Evolutionary conservation across 2,888 invertebrate genomes (phyloP), one percentile per base, ranked within the genome.

Genomic region (Dryobotodes eremita): DNA sequence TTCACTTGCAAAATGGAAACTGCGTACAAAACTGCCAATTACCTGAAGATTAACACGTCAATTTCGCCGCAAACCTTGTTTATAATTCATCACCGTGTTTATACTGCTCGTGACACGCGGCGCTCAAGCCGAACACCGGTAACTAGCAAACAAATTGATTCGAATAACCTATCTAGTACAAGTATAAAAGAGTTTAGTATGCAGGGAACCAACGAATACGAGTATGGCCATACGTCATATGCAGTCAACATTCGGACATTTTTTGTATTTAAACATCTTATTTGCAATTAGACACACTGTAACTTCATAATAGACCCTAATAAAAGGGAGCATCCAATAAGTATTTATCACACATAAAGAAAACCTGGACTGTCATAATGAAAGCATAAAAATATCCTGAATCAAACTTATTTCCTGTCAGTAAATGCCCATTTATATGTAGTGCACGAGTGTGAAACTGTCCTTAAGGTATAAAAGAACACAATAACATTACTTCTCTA

Each of bases 71-170:
- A 84, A 77, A 57, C 75, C 36, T 70, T 70, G 77, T 88, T 86
- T 79, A 77, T 74, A 77, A 87, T 89, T 75, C 83, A 82, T 83
- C 70, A 77, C 59, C 36, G 82, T 73, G 55, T 74, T 78, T 77
- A 68, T 76, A 84, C 80, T 50, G 74, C 70, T 85, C 83, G 83
- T 84, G 87, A 85, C 74, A 86, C 55, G 83, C 75, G 46, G 72
- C 77, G 62, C 15, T 73, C 42, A 76, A 59, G 71, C 70, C 71
- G 48, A 20, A 85, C 85, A 88, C 86, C 83, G 87, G 85, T 87
- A 85, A 89, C 88, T 87, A 87, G 76, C 83, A 82, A 84, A 88
- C 88, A 90, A 91, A 90, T 91, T 77, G 78, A 77, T 86, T 83
- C 53, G n/a, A 64, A 83, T 65, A 82, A 26, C 57, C n/a, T 70